Conservation (phyloP, 2,113 vertebrate genomes). For the Struthio camelus region DNA sequence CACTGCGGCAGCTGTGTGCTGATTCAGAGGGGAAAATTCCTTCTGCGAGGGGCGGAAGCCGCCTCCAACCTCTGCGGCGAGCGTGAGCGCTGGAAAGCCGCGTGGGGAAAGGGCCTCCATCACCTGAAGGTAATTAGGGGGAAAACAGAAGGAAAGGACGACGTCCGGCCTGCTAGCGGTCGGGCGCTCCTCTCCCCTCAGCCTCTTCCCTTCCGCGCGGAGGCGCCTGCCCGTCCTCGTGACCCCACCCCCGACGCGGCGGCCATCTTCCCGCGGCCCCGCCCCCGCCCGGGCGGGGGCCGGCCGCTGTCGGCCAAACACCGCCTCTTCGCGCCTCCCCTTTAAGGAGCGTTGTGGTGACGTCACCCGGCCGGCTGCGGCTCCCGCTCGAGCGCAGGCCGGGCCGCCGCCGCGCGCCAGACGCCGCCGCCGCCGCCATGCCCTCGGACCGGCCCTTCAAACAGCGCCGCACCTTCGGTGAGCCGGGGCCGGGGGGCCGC, state of each 20-base stretch:
- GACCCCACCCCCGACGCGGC: too few relatives aligned
- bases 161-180: too few relatives aligned
- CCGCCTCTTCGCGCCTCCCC: conserved; percentile 43
- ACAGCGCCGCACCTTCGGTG: conserved; percentile 90
- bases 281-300: neutral
- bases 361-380: conserved; percentile 52
- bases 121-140: too few relatives aligned
- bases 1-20: neutral
- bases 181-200: too few relatives aligned
- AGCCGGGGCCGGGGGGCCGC: conserved; percentile 41
- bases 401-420: conserved; percentile 15
- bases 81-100: too few relatives aligned
- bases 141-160: too few relatives aligned
- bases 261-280: neutral
- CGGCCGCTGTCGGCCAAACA: neutral
- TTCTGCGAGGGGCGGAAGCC: too few relatives aligned
- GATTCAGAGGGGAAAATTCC: neutral
- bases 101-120: too few relatives aligned
- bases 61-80: too few relatives aligned
- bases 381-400: conserved; percentile 29
- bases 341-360: conserved; percentile 69
- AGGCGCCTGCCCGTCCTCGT: too few relatives aligned
- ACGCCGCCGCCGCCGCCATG: conserved; percentile 74
- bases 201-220: too few relatives aligned
- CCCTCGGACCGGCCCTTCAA: conserved; percentile 92